phyloP scores from a whole-genome alignment of 2,888 invertebrate genomes.

The Drosophila paracracens region DNA sequence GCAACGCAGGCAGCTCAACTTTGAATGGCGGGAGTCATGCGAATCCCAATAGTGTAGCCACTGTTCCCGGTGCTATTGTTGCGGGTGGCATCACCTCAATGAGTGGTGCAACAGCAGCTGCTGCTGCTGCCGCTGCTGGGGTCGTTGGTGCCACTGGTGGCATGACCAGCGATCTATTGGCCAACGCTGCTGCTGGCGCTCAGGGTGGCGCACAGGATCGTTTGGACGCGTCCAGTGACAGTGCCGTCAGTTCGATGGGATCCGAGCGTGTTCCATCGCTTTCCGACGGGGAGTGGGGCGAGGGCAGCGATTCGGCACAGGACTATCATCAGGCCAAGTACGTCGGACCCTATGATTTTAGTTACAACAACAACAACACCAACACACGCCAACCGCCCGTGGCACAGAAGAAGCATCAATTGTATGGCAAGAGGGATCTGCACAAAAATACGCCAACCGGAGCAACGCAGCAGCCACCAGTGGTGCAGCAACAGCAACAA shows the following conservation, averaged over 20 bases:
- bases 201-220: constrained; percentile 87
- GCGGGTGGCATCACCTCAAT: constrained; percentile 63
- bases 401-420: constrained; percentile 96
- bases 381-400: constrained; percentile 88
- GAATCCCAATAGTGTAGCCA: constrained; percentile 45
- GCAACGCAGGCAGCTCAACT: constrained; percentile 64
- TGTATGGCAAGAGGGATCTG: constrained; percentile 95
- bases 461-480: constrained; percentile 52
- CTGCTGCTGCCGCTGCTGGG: constrained; percentile 27
- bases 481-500: constrained; percentile 42
- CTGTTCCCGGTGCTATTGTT: constrained; percentile 31
- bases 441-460: constrained; percentile 87
- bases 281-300: constrained; percentile 96
- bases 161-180: constrained; percentile 80
- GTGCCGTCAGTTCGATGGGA: constrained; percentile 96
- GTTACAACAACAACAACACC: constrained; percentile 88
- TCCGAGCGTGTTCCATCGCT: constrained; percentile 95
- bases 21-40: constrained; percentile 64
- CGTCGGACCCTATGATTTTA: constrained; percentile 89
- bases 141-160: constrained; percentile 76
- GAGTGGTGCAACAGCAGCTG: constrained; percentile 42
- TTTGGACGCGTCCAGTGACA: constrained; percentile 94
- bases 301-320: constrained; percentile 94
- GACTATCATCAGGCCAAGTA: constrained; percentile 88
- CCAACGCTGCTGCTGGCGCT: constrained; percentile 61